These are phyloP conservation scores for Corvus moneduloides DNA, from an alignment of 2,113 vertebrate species.

Conservation along the genomic window DNA sequence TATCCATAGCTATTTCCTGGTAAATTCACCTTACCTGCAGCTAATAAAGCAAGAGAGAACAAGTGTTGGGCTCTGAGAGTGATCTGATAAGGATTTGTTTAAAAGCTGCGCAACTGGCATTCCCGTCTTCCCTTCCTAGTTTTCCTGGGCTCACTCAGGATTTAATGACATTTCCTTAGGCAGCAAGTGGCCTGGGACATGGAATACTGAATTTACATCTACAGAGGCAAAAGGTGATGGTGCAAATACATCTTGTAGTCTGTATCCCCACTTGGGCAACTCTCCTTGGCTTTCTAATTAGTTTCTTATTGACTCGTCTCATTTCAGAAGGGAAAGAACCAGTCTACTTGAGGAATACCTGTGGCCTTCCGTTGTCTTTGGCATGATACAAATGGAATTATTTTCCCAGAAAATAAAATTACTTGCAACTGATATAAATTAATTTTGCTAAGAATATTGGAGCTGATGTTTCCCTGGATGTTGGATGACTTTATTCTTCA, in stretches of 20 bases:
- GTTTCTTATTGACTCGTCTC: not conserved
- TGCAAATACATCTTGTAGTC: not conserved
- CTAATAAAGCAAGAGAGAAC: not conserved
- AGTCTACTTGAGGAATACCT: not conserved
- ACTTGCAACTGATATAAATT: not conserved
- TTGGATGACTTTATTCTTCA: not conserved
- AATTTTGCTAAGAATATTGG: not conserved
- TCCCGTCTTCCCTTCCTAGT: not conserved
- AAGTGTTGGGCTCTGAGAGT: not conserved
- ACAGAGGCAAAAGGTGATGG: not conserved
- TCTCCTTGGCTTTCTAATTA: not conserved
- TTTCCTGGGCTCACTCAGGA: not conserved
- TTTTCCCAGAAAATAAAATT: not conserved
- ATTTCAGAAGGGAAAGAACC: not conserved
- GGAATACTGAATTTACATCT: not conserved
- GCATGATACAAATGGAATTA: not conserved
- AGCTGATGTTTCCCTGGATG: not conserved
- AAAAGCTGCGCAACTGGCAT: not conserved
- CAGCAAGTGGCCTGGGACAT: not conserved
- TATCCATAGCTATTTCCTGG: not conserved
- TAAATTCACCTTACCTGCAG: not conserved
- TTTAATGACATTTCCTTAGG: not conserved
- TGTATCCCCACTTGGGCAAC: not conserved
- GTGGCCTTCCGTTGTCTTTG: not conserved
- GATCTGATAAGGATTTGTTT: not conserved